Evolutionary conservation across 1,140 invertebrate species (phyloP).

Genomic region (Octopus bimaculoides): DNA sequence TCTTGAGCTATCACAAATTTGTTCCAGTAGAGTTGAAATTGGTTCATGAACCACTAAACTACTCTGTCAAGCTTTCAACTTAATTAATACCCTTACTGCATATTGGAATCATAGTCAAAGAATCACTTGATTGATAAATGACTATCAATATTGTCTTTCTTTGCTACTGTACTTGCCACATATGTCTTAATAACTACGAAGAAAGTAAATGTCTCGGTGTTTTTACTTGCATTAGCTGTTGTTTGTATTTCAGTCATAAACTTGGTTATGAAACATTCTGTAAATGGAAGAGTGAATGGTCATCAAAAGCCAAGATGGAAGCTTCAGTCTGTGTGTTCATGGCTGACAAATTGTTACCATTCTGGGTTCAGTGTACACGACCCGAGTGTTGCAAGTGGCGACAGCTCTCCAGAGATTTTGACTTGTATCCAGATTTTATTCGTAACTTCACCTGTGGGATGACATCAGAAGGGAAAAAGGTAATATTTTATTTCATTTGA

Average conservation of each 20-base stretch:
- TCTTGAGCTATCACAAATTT: too few relatives aligned
- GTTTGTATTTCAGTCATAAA: slow-evolving; percentile 44
- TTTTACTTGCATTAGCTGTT: too few relatives aligned
- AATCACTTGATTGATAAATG: too few relatives aligned
- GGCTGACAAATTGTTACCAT: slow-evolving; percentile 53
- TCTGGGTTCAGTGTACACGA: slow-evolving; percentile 52
- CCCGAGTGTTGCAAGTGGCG: slow-evolving; percentile 53
- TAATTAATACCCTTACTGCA: too few relatives aligned
- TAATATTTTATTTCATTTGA: slow-evolving; percentile 3
- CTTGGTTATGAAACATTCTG: slow-evolving; percentile 47
- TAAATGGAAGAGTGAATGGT: slow-evolving; percentile 55
- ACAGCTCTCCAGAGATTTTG: slow-evolving; percentile 35
- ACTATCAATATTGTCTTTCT: too few relatives aligned
- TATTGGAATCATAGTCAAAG: too few relatives aligned
- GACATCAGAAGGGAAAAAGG: slow-evolving; percentile 25
- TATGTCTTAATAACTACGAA: too few relatives aligned
- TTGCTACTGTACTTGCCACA: too few relatives aligned
- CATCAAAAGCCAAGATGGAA: slow-evolving; percentile 44
- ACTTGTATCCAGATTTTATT: slow-evolving; percentile 42
- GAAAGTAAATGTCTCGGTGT: too few relatives aligned
- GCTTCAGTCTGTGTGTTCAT: slow-evolving; percentile 42
- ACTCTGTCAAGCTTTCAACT: too few relatives aligned
- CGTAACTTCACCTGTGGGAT: slow-evolving; percentile 46
- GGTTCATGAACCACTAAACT: too few relatives aligned
- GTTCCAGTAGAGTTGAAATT: too few relatives aligned